Conservation (phyloP, 1,140 invertebrate genomes). For the Ericerus pela region DNA sequence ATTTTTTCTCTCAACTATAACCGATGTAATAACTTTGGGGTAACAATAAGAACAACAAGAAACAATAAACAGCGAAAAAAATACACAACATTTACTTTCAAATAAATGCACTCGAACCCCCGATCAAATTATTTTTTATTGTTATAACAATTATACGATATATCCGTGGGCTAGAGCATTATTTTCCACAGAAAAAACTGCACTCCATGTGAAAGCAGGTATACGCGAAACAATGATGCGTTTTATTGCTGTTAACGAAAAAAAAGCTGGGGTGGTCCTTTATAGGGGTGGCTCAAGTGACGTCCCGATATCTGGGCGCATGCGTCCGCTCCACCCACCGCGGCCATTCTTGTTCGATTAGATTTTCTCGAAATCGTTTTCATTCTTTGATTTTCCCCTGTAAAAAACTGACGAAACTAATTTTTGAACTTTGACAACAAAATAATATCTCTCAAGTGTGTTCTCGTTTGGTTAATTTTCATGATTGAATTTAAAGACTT, state of each 20-base stretch:
- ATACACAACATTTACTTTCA: background rate
- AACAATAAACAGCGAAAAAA: background rate
- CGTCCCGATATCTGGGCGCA: background rate
- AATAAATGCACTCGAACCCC: too few relatives aligned
- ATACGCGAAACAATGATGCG: conserved; percentile 8
- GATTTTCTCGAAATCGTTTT: background rate
- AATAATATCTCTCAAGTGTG: too few relatives aligned
- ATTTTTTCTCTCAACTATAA: too few relatives aligned
- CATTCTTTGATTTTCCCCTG: too few relatives aligned
- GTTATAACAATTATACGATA: background rate
- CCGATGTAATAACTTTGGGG: background rate
- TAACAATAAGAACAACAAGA: background rate
- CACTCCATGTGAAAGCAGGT: conserved; percentile 1
- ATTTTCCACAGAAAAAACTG: background rate
- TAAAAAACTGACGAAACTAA: too few relatives aligned
- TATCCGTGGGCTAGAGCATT: background rate
- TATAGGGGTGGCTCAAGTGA: conserved; percentile 3
- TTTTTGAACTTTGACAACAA: too few relatives aligned
- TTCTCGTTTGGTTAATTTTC: too few relatives aligned
- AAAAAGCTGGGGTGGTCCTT: conserved; percentile 10
- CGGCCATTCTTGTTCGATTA: conserved; percentile 7
- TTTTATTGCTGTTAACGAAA: background rate
- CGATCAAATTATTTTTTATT: too few relatives aligned
- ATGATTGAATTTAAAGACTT: too few relatives aligned
- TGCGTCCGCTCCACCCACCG: conserved; percentile 8